Base-by-base conservation (phyloP, 2,113 vertebrate species). In the Physeter macrocephalus region DNA sequence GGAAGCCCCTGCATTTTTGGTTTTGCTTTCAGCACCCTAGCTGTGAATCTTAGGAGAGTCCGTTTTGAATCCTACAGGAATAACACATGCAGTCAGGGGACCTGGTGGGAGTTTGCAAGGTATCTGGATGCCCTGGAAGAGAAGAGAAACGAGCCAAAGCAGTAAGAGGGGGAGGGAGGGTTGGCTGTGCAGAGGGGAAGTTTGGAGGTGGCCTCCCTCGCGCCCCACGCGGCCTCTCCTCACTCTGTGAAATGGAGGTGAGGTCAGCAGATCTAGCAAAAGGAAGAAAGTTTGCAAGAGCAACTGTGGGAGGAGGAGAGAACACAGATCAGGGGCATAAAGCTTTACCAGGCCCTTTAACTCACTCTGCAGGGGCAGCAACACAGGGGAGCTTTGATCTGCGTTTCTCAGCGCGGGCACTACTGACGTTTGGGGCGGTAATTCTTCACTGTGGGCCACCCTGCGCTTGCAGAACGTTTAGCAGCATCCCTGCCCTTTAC, bases 361-460 rank as follows among this genome's bases (percentile, higher is more conserved):
- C 27, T 61, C 41, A 49, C 18, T 39, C 11, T 39, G 74, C 27
- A 34, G 34, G 34, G 36, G 5, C 54, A 69, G 11, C 57, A 4
- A 9, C 1, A 7, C 64, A n/a, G 39, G 29, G 5, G 34, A n/a
- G 41, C 86, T 80, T 7, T 10, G 6, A 41, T 41, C 59, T 41
- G 41, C 17, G 2, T 17, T 52, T 61, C 67, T 64, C 57, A 41
- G 0, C 13, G 15, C 1, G 0, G 0, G 64, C n/a, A 8, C 36
- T 34, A 5, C 1, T 52, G n/a, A 52, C 15, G 5, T 25, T 29
- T 41, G 34, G 57, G 43, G 36, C 36, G 1, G 71, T 3, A 21
- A 21, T 25, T 54, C 67, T 59, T 49, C 1, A 4, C 4, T 5
- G 12, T 3, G 69, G 85, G 4, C 29, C 6, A 12, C 6, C 5